Evolutionary conservation across 2,113 vertebrate genomes (phyloP).

Genomic region (Ophthalmolycus amberensis): DNA sequence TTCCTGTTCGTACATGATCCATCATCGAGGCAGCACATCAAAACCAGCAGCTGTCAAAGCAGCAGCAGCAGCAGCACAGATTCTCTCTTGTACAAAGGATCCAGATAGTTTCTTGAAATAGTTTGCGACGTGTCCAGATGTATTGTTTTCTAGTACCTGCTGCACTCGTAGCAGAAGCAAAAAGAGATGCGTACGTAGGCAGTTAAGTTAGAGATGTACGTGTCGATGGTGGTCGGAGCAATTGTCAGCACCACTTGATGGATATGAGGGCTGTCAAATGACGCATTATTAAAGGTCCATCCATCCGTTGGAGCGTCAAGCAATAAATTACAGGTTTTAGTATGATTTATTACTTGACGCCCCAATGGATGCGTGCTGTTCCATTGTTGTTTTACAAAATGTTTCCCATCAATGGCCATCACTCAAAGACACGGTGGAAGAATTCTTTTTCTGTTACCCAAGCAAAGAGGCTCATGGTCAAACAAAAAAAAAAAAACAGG

Average conservation of each 20-base stretch:
- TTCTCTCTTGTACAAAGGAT: background rate
- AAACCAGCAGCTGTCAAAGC: constrained; percentile 33
- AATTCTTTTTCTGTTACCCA: background rate
- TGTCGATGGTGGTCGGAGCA: background rate
- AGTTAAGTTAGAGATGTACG: background rate
- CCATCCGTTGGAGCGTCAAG: background rate
- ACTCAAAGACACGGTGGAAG: background rate
- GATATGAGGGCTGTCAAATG: constrained; percentile 6
- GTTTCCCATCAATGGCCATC: background rate
- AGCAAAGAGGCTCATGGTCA: background rate
- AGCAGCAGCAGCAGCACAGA: background rate
- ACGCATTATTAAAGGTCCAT: background rate
- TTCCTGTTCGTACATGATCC: constrained; percentile 46
- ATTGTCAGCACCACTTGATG: constrained; percentile 15
- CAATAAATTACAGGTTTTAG: background rate
- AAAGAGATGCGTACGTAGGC: background rate
- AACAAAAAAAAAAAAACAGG: background rate
- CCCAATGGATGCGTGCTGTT: background rate
- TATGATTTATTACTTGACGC: constrained; percentile 12
- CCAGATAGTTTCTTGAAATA: background rate
- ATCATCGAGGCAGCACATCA: constrained; percentile 21
- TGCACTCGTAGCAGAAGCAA: background rate
- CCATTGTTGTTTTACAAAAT: constrained; percentile 7
- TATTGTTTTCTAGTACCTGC: background rate
- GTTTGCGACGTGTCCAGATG: background rate